Evolutionary conservation across 2,797 vertebrate genomes (phyloP).

Genomic region (Odontamblyopus lacepedii): DNA sequence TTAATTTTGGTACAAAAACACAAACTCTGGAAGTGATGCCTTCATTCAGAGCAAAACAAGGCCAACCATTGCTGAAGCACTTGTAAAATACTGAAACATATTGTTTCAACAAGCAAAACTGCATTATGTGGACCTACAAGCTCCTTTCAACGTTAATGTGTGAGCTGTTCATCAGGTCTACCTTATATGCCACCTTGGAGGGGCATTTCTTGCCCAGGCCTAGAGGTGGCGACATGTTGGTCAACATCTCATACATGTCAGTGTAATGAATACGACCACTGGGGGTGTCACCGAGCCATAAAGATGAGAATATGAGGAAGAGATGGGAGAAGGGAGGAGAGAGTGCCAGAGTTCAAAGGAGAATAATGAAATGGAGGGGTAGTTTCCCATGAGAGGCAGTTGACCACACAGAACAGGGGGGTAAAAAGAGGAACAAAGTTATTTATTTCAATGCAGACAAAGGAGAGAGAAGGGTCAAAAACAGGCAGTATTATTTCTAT

Average conservation of each 20-base stretch:
- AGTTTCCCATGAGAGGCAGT: slow-evolving; percentile 13
- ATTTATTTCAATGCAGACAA: slow-evolving; percentile 87
- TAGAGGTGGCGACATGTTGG: slow-evolving; percentile 99
- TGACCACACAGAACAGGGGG: slow-evolving; percentile 47
- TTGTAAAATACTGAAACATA: slow-evolving; percentile 41
- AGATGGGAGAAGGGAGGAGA: slow-evolving; percentile 14
- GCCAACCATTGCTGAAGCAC: slow-evolving; percentile 47
- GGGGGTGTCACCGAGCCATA: slow-evolving; percentile 74
- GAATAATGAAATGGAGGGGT: slow-evolving; percentile 56
- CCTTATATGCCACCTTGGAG: slow-evolving; percentile 99
- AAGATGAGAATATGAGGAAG: slow-evolving; percentile 53
- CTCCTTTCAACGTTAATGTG: background rate
- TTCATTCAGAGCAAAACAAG: slow-evolving; percentile 60
- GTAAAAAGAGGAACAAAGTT: slow-evolving; percentile 66
- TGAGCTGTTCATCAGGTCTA: slow-evolving; percentile 61
- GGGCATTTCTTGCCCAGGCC: slow-evolving; percentile 99
- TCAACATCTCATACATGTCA: slow-evolving; percentile 99
- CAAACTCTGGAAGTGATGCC: slow-evolving; percentile 22
- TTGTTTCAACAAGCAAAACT: slow-evolving; percentile 48
- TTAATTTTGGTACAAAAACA: slow-evolving; percentile 14
- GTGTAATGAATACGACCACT: slow-evolving; percentile 99
- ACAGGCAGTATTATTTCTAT: slow-evolving; percentile 77
- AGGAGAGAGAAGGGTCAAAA: slow-evolving; percentile 68
- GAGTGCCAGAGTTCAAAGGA: slow-evolving; percentile 48
- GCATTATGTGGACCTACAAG: slow-evolving; percentile 4